These are phyloP conservation scores for Tragelaphus buxtoni DNA, from an alignment of 2,113 vertebrate species.

Conservation along the genomic window DNA sequence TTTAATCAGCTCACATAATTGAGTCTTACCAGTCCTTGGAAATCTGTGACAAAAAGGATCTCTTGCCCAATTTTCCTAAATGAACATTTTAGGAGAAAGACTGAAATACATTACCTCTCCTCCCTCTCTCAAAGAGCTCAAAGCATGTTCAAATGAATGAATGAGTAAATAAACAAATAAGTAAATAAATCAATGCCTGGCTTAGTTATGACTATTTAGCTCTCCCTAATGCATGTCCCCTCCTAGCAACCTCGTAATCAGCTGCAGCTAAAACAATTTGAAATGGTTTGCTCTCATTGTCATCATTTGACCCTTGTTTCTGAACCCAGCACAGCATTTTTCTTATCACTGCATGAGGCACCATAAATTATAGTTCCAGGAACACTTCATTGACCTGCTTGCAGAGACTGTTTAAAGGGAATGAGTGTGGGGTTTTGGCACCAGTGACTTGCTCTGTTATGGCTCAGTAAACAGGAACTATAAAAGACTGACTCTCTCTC, in stretches of 20 bases:
- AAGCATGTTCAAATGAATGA: not conserved
- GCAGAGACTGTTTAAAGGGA: not conserved
- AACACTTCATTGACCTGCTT: constrained; percentile 30
- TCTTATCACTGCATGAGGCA: constrained; percentile 5
- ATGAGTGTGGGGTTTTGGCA: constrained; percentile 38
- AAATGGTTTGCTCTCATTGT: not conserved
- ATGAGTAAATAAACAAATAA: not conserved
- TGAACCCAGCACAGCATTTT: constrained; percentile 17
- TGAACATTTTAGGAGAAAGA: constrained; percentile 22
- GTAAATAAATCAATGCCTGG: not conserved
- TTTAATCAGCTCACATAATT: not conserved
- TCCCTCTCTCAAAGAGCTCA: not conserved
- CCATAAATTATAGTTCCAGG: constrained; percentile 26
- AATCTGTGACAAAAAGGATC: not conserved
- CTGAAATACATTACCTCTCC: not conserved
- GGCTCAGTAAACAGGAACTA: constrained; percentile 69
- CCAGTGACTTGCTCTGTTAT: constrained; percentile 1
- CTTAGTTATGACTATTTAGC: not conserved
- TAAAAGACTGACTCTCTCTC: constrained; percentile 70
- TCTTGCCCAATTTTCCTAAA: not conserved
- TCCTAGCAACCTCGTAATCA: not conserved
- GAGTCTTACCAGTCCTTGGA: not conserved
- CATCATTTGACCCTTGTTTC: constrained; percentile 6
- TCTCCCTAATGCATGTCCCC: not conserved
- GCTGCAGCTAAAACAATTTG: not conserved